Percentiles rank a stretch among this genome's conserved stretches.
Evolutionary conservation across 1,140 invertebrate species (phyloP).

Genomic region (Nautilus pompilius): DNA sequence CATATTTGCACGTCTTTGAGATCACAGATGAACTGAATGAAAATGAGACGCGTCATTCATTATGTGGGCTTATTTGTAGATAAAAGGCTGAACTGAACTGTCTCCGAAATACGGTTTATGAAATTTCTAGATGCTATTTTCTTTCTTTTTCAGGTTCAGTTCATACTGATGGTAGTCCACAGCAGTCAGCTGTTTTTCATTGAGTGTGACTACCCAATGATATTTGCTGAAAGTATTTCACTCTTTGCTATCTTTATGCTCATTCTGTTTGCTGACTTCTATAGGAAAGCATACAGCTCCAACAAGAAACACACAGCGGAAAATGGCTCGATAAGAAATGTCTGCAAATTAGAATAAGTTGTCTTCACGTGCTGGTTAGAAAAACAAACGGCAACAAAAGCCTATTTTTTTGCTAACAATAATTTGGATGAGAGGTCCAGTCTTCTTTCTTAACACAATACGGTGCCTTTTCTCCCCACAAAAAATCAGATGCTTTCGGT

Average conservation of each 20-base stretch:
- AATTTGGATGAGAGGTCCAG: too few relatives aligned
- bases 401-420: too few relatives aligned
- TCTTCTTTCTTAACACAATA: too few relatives aligned
- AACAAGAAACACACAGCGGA: not conserved
- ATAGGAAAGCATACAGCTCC: conserved; percentile 72
- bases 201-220: conserved; percentile 85
- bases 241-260: conserved; percentile 92
- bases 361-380: too few relatives aligned
- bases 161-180: conserved; percentile 81
- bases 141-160: conserved; percentile 64
- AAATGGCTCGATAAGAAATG: too few relatives aligned
- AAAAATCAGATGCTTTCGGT: too few relatives aligned
- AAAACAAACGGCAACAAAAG: too few relatives aligned
- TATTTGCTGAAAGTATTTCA: conserved; percentile 92
- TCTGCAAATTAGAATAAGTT: too few relatives aligned
- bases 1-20: not conserved
- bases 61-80: not conserved
- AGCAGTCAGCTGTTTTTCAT: conserved; percentile 88
- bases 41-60: not conserved
- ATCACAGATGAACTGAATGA: not conserved
- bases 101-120: not conserved
- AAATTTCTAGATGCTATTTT: not conserved
- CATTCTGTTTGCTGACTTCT: conserved; percentile 90
- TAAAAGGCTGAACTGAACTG: not conserved
- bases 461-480: too few relatives aligned